These are phyloP conservation scores for Physella acuta DNA, from an alignment of 1,140 invertebrate species.

Conservation along the genomic window DNA sequence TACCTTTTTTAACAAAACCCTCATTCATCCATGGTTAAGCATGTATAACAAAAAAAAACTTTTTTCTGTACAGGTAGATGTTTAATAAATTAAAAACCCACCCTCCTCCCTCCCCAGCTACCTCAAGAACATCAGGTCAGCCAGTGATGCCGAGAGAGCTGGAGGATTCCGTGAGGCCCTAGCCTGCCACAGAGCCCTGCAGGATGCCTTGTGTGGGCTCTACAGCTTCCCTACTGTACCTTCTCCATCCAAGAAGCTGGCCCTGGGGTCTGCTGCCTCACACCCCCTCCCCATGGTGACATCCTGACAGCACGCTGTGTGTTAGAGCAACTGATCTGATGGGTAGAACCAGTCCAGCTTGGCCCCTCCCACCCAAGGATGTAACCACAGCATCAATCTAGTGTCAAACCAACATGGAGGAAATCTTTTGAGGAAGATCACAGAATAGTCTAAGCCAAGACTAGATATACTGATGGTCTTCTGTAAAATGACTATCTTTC, in stretches of 20 bases:
- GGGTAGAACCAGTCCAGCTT: too few species aligned
- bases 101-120: slow-evolving; percentile 62
- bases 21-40: too few species aligned
- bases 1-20: too few species aligned
- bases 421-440: too few species aligned
- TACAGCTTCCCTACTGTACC: slow-evolving; percentile 55
- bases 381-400: too few species aligned
- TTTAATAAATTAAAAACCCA: not conserved
- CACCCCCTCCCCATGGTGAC: slow-evolving; percentile 11
- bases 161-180: slow-evolving; percentile 83
- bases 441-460: too few species aligned
- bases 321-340: too few species aligned
- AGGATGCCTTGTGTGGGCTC: slow-evolving; percentile 85
- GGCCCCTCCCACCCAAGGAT: too few species aligned
- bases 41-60: not conserved
- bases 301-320: not conserved
- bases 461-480: too few species aligned
- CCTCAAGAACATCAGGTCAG: slow-evolving; percentile 73
- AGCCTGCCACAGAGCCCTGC: slow-evolving; percentile 83
- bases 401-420: too few species aligned
- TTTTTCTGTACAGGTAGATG: not conserved
- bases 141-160: slow-evolving; percentile 76
- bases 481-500: too few species aligned
- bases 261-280: not conserved
- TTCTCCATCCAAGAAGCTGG: not conserved